phyloP scores from a whole-genome alignment of 2,888 invertebrate genomes.

The Lithophane semibrunnea region DNA sequence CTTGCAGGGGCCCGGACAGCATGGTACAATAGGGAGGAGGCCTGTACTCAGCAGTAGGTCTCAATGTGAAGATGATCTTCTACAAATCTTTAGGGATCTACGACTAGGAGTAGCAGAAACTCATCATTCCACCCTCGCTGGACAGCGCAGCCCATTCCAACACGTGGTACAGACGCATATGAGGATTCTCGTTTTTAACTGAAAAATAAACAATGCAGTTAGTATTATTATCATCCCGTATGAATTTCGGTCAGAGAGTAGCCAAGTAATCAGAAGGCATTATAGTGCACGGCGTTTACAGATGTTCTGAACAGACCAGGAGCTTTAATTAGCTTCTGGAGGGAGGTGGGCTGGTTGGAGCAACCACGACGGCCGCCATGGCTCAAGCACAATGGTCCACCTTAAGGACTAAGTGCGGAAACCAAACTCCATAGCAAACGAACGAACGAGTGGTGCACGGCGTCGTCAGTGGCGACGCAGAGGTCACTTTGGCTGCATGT shows the following conservation, averaged over 20 bases:
- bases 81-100: conserved; percentile 1
- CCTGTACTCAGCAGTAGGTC: too few species aligned
- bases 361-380: too few species aligned
- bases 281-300: neutral
- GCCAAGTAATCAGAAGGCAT: neutral
- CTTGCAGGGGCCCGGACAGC: neutral
- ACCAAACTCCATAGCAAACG: too few species aligned
- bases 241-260: neutral
- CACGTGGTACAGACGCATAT: conserved; percentile 82
- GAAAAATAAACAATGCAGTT: conserved; percentile 62
- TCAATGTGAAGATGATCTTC: neutral
- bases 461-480: neutral
- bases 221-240: neutral
- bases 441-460: neutral
- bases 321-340: too few species aligned
- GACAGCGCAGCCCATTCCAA: conserved; percentile 83
- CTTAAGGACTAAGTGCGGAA: too few species aligned
- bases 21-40: neutral
- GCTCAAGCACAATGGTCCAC: too few species aligned
- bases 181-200: conserved; percentile 84
- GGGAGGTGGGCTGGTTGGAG: too few species aligned
- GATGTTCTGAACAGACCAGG: too few species aligned
- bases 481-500: too few species aligned
- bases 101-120: conserved; percentile 61
- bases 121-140: conserved; percentile 82